Conservation (phyloP, 2,797 vertebrate genomes). For the Cetoscarus ocellatus region DNA sequence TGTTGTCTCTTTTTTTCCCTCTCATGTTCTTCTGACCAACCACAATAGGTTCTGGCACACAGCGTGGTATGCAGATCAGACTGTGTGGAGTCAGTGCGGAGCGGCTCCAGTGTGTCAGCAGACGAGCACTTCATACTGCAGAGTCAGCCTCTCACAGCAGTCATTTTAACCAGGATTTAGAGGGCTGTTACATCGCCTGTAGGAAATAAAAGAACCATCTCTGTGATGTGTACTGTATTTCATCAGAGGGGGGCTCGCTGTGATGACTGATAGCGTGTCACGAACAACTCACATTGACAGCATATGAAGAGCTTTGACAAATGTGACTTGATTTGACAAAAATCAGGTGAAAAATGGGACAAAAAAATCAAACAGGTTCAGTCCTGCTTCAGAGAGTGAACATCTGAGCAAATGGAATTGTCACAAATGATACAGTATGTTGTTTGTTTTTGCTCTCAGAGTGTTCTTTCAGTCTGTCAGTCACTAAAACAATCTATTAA, state of each 20-base stretch:
- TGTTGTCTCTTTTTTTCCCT: constrained; percentile 33
- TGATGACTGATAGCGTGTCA: constrained; percentile 57
- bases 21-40: constrained; percentile 56
- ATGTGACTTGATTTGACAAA: constrained; percentile 63
- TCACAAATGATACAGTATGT: constrained; percentile 23
- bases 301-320: constrained; percentile 54
- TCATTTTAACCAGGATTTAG: constrained; percentile 77
- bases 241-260: constrained; percentile 54
- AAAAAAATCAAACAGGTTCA: constrained; percentile 54
- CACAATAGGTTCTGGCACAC: constrained; percentile 65
- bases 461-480: constrained; percentile 6
- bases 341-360: constrained; percentile 53
- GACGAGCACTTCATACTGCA: constrained; percentile 55
- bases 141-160: constrained; percentile 69
- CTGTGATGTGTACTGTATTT: constrained; percentile 46
- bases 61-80: constrained; percentile 72
- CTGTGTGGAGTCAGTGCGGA: constrained; percentile 44
- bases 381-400: constrained; percentile 49
- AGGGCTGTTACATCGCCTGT: constrained; percentile 73
- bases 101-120: constrained; percentile 70
- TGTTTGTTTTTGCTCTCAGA: constrained; percentile 35
- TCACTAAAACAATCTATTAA: constrained; percentile 7
- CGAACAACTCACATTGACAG: constrained; percentile 64
- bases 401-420: constrained; percentile 48
- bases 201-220: constrained; percentile 55